phyloP scores from a whole-genome alignment of 2,797 vertebrate genomes.

The Poecile montanus region DNA sequence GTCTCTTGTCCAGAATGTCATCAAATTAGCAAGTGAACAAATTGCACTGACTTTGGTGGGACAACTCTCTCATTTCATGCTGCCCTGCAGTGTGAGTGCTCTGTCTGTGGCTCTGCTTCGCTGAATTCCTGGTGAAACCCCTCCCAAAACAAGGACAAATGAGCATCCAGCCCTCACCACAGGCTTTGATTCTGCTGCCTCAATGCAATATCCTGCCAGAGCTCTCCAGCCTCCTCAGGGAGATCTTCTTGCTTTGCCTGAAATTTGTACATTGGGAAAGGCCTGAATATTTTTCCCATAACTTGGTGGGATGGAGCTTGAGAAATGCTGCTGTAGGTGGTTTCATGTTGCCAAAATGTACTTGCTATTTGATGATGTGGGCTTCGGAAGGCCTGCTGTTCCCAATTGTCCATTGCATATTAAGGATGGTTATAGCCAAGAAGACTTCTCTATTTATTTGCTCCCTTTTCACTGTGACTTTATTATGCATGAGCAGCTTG shows the following conservation, averaged over 20 bases:
- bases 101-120: not conserved
- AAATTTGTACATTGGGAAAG: not conserved
- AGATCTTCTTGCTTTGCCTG: not conserved
- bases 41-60: not conserved
- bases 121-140: not conserved
- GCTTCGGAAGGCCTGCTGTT: conserved; percentile 72
- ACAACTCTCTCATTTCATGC: fast-evolving
- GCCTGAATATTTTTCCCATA: conserved; percentile 22
- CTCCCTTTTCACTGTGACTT: conserved; percentile 75
- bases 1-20: not conserved
- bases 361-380: conserved; percentile 75
- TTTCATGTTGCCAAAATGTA: conserved; percentile 71
- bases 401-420: conserved; percentile 82
- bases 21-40: conserved; percentile 20
- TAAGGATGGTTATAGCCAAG: conserved; percentile 75
- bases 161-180: not conserved
- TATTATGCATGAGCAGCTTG: conserved; percentile 79
- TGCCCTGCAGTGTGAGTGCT: fast-evolving
- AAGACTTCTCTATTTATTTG: conserved; percentile 75
- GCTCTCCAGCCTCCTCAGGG: not conserved
- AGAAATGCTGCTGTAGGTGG: conserved; percentile 38
- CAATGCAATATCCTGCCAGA: not conserved
- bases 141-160: not conserved
- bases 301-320: conserved; percentile 14
- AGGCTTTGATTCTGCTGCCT: not conserved